Percentiles rank a stretch among this genome's conserved stretches.
Evolutionary conservation across 1,140 invertebrate species (phyloP).

Genomic region (Drosophila murphyi): DNA sequence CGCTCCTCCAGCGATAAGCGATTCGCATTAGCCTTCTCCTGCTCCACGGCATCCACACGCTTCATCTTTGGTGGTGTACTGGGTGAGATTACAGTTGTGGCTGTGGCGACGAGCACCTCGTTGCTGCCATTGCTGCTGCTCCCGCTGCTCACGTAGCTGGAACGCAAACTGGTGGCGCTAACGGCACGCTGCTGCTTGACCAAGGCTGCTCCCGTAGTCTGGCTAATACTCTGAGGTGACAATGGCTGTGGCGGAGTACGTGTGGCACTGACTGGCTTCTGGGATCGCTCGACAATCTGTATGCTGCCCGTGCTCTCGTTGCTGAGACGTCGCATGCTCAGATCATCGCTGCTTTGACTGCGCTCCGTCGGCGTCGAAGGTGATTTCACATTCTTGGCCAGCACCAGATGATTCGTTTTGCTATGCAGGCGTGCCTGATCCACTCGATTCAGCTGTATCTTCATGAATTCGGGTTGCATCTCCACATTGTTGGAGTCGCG

Average conservation of each 20-base stretch:
- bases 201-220: slow-evolving; percentile 69
- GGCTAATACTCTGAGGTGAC: slow-evolving; percentile 27
- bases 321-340: slow-evolving; percentile 84
- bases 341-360: slow-evolving; percentile 71
- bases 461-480: slow-evolving; percentile 88
- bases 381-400: slow-evolving; percentile 85
- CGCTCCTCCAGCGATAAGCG: slow-evolving; percentile 77
- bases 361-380: slow-evolving; percentile 46
- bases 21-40: slow-evolving; percentile 24
- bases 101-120: slow-evolving; percentile 1
- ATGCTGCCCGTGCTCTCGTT: slow-evolving; percentile 85
- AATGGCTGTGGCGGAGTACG: slow-evolving; percentile 26
- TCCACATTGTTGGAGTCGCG: slow-evolving; percentile 48
- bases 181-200: slow-evolving; percentile 54
- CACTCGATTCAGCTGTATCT: slow-evolving; percentile 89
- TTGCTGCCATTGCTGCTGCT: slow-evolving; percentile 31
- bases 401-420: slow-evolving; percentile 87
- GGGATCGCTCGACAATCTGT: slow-evolving; percentile 84
- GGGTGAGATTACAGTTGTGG: slow-evolving; percentile 6
- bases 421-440: slow-evolving; percentile 84
- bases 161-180: slow-evolving; percentile 61
- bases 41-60: not conserved
- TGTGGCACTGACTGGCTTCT: slow-evolving; percentile 8
- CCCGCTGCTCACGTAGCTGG: slow-evolving; percentile 55
- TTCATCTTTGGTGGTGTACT: slow-evolving; percentile 19